phyloP scores from a whole-genome alignment of 2,113 vertebrate species.

The Hoplias malabaricus region DNA sequence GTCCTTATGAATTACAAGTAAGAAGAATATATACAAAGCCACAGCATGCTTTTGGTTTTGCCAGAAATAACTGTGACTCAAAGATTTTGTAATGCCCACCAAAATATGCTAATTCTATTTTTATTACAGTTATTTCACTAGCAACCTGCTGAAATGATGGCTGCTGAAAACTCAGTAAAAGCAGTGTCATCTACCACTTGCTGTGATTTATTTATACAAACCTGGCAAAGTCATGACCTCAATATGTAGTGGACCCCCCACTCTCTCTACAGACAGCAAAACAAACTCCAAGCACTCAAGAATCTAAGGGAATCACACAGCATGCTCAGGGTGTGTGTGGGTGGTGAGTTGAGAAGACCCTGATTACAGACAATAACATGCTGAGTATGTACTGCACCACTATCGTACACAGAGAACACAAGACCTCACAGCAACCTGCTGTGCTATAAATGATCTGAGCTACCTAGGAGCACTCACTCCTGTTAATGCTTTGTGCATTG shows the following conservation, averaged over 20 bases:
- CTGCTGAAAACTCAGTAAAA: background rate
- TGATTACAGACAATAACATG: conserved; percentile 12
- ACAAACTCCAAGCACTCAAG: background rate
- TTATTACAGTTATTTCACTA: background rate
- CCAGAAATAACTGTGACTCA: background rate
- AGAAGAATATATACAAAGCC: no score
- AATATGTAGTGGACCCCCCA: background rate
- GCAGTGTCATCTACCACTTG: background rate
- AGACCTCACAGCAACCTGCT: background rate
- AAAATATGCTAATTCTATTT: background rate
- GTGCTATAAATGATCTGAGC: background rate
- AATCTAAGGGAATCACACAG: conserved; percentile 14
- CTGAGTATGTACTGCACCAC: background rate
- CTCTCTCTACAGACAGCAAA: background rate
- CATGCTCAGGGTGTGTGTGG: background rate
- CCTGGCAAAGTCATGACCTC: conserved; percentile 12
- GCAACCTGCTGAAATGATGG: background rate
- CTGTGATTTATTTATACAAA: background rate
- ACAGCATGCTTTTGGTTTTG: background rate
- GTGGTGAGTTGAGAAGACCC: background rate
- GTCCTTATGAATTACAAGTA: no score
- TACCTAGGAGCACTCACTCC: background rate
- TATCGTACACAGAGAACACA: conserved; percentile 1
- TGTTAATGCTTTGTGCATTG: background rate
- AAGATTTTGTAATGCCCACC: background rate